phyloP scores from a whole-genome alignment of 2,113 vertebrate genomes.

The Sclerurus mexicanus region DNA sequence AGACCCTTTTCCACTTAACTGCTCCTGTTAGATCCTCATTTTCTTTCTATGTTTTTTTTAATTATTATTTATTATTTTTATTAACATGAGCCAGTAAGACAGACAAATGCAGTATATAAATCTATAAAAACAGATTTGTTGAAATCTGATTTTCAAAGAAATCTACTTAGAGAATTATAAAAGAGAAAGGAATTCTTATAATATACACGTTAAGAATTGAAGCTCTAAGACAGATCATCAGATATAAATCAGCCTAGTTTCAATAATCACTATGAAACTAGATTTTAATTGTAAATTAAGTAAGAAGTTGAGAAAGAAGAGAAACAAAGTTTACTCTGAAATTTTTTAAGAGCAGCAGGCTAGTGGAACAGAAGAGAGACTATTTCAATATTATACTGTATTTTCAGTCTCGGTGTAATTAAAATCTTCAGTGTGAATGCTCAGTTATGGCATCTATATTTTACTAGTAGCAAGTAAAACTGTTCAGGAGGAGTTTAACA shows the following conservation, averaged over 20 bases:
- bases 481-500: conserved; percentile 32
- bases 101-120: neutral
- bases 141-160: neutral
- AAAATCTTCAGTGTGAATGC: conserved; percentile 21
- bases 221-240: neutral
- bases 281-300: neutral
- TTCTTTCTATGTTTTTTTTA: neutral
- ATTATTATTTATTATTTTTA: neutral
- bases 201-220: neutral
- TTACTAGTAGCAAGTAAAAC: conserved; percentile 24
- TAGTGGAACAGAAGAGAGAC: neutral
- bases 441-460: conserved; percentile 36
- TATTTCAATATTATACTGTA: neutral
- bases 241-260: neutral
- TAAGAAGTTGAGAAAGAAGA: neutral
- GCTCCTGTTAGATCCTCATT: neutral
- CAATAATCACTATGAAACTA: neutral
- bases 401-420: conserved; percentile 19
- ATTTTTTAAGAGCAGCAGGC: neutral
- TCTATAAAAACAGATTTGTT: neutral
- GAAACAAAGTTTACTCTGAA: neutral
- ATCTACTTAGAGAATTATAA: neutral
- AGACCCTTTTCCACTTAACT: neutral
- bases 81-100: neutral
- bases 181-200: neutral